Evolutionary conservation across 2,113 vertebrate species (phyloP), one percentile per base, ranked within the genome.

Genomic region (Pseudopipra pipra): DNA sequence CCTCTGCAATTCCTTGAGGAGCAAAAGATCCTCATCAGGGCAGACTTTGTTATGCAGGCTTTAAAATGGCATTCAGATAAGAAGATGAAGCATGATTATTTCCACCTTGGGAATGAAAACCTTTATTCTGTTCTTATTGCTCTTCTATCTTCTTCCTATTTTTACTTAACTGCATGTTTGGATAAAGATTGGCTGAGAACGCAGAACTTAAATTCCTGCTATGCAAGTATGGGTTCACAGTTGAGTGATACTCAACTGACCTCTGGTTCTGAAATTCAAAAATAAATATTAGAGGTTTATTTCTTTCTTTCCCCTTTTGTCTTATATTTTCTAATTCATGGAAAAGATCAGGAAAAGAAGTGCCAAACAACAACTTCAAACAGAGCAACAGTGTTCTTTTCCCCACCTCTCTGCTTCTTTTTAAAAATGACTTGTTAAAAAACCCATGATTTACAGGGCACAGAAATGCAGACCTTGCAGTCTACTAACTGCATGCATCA

Each of bases 401-500:
- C 13, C 24, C 33, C 51, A 61, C 28, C 9, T 21, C 56, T 80
- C 56, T 59, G 7, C 30, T 55, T 31, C 27, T 63, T 28, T 92
- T 90, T 52, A 33, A 13, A 55, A 51, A 27, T 14, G 14, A 31
- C 33, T 84, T 90, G 31, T 76, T 87, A 44, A 51, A 84, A 44
- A 14, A 8, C 35, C 52, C 6, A 31, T 71, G 62, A 30, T 91
- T 86, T 83, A 66, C 54, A 54, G 20, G 22, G 30, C 11, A 12
- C 37, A 47, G 70, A 88, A 89, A 71, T 51, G 49, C 43, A 92
- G 18, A 76, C 41, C 9, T 88, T 78, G 30, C 41, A 82, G 31
- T 58, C n/a, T 89, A 19, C 16, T 35, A 46, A 15, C 5, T 52
- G 7, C 2, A 13, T 54, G 22, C 19, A 9, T 0, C 0, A 1